Evolutionary conservation across 2,797 vertebrate species (phyloP).

Genomic region (Falco peregrinus): DNA sequence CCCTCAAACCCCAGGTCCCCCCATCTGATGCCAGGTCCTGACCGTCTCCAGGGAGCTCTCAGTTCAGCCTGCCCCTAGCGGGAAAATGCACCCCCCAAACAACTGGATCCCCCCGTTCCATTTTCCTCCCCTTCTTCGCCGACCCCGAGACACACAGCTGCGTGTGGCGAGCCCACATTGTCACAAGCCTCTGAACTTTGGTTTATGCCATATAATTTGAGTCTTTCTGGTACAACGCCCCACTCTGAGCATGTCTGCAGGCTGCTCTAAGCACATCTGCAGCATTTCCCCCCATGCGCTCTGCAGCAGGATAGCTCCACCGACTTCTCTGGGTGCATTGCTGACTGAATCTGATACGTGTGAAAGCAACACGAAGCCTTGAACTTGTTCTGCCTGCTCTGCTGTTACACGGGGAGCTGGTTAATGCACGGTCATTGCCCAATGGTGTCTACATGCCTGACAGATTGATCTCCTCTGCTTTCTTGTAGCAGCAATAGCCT

Average conservation of each 20-base stretch:
- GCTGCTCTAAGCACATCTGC: not conserved
- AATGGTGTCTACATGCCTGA: not conserved
- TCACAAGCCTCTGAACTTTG: not conserved
- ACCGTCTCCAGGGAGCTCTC: not conserved
- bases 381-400: constrained; percentile 35
- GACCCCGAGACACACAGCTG: not conserved
- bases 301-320: not conserved
- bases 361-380: not conserved
- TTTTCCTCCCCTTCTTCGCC: not conserved
- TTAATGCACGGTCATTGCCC: not conserved
- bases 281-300: accelerated
- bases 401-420: not conserved
- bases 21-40: not conserved
- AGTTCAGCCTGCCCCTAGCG: not conserved
- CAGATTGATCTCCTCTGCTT: not conserved
- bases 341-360: not conserved
- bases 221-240: not conserved
- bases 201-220: not conserved
- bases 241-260: not conserved
- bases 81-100: not conserved
- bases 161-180: accelerated
- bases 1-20: not conserved
- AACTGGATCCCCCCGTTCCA: not conserved
- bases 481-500: not conserved
- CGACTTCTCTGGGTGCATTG: not conserved